Evolutionary conservation across 1,140 invertebrate genomes (phyloP).

Genomic region (Sminthurinus signatus): DNA sequence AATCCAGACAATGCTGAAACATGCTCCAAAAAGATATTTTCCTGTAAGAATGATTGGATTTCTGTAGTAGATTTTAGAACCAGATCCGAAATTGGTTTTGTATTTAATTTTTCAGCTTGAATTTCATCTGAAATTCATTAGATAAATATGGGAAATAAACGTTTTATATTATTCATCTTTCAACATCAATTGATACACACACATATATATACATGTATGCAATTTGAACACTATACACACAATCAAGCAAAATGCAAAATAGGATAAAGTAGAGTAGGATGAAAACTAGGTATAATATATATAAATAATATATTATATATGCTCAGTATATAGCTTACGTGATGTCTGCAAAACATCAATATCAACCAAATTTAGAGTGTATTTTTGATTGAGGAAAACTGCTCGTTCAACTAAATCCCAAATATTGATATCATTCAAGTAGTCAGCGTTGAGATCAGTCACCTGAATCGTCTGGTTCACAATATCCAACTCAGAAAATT

Average conservation of each 20-base stretch:
- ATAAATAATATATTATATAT: too few species aligned
- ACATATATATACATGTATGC: too few species aligned
- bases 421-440: conserved; percentile 3
- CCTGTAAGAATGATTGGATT: not conserved
- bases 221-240: too few species aligned
- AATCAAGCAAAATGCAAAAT: too few species aligned
- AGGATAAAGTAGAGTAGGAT: too few species aligned
- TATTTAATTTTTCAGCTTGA: conserved; percentile 1
- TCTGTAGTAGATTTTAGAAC: not conserved
- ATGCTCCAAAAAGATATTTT: not conserved
- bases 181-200: too few species aligned
- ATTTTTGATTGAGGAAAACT: conserved; percentile 12
- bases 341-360: not conserved
- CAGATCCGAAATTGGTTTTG: not conserved
- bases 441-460: not conserved
- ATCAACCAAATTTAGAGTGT: not conserved
- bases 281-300: too few species aligned
- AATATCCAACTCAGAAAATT: conserved; percentile 5
- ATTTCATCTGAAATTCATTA: not conserved
- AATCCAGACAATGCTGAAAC: not conserved
- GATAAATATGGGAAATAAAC: too few species aligned
- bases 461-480: not conserved
- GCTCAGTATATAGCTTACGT: too few species aligned
- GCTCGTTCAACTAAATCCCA: not conserved
- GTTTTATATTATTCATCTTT: too few species aligned